Evolutionary conservation across 2,888 invertebrate species (phyloP), one percentile per base, ranked within the genome.

Genomic region (Athripsodes cinereus): DNA sequence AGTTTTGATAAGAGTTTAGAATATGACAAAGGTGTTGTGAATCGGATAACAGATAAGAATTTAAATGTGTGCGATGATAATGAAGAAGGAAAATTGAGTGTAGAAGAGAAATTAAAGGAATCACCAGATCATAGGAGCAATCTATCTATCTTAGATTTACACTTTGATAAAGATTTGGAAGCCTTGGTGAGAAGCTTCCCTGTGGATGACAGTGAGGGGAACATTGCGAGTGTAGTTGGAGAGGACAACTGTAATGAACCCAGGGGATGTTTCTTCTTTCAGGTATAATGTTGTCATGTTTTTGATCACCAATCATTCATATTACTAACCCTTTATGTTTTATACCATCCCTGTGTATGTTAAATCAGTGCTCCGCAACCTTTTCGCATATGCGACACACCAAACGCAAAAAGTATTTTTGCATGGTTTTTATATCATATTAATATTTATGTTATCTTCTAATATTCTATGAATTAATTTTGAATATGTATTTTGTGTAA

Each of bases 261-360:
- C 0, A 72, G 75, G 31, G 85, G 85, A 1, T 85, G 84, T 54
- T 72, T 81, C 16, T 85, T 80, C 67, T 86, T 86, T 65, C 85
- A 85, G 75, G 83, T 81, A 40, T 22, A 21, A 10, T 26, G 10
- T 26, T 26, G 3, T 26, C 26, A n/a, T n/a, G n/a, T n/a, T n/a
- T n/a, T n/a, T n/a, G n/a, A n/a, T n/a, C n/a, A n/a, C n/a, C n/a
- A n/a, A n/a, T n/a, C n/a, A n/a, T n/a, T n/a, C n/a, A n/a, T n/a
- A n/a, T n/a, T n/a, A n/a, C n/a, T n/a, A n/a, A n/a, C n/a, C n/a
- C n/a, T n/a, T n/a, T n/a, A n/a, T n/a, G n/a, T n/a, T n/a, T n/a
- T n/a, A n/a, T n/a, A n/a, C n/a, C n/a, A n/a, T n/a, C n/a, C n/a
- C n/a, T n/a, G n/a, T n/a, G n/a, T n/a, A n/a, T n/a, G n/a, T n/a